These are phyloP conservation scores for Callipepla squamata DNA, from an alignment of 2,113 vertebrate genomes.

Conservation along the genomic window DNA sequence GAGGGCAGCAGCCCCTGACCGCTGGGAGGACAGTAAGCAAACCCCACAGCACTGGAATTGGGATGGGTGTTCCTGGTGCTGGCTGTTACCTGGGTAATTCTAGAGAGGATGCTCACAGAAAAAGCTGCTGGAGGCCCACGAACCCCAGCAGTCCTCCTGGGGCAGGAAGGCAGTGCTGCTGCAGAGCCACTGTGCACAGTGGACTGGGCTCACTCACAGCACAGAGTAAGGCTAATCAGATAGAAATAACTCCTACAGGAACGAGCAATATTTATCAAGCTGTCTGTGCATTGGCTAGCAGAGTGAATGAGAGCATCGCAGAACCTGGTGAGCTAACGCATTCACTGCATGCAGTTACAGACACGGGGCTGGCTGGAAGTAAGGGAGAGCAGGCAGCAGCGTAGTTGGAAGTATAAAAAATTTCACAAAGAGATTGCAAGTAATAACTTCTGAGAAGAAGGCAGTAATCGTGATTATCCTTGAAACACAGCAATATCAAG, in stretches of 20 bases:
- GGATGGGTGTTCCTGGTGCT: not conserved
- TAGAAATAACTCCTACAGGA: not conserved
- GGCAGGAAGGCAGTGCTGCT: not conserved
- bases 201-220: not conserved
- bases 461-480: not conserved
- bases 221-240: not conserved
- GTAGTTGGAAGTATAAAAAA: not conserved
- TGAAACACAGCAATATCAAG: not conserved
- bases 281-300: not conserved
- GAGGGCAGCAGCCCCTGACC: not conserved
- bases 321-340: not conserved
- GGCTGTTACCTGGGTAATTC: not conserved
- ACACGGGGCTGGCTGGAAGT: not conserved
- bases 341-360: not conserved
- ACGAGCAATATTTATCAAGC: not conserved
- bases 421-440: not conserved
- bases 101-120: not conserved
- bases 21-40: not conserved
- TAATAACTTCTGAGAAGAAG: not conserved
- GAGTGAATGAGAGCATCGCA: not conserved
- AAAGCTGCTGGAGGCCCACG: not conserved
- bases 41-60: rapidly evolving
- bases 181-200: not conserved
- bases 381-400: not conserved
- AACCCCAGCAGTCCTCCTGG: not conserved